A percentile compares a stretch with the other conserved stretches of the same genome.
Conservation (phyloP, 2,888 invertebrate genomes). For the Lasioglossum pauxillum region DNA sequence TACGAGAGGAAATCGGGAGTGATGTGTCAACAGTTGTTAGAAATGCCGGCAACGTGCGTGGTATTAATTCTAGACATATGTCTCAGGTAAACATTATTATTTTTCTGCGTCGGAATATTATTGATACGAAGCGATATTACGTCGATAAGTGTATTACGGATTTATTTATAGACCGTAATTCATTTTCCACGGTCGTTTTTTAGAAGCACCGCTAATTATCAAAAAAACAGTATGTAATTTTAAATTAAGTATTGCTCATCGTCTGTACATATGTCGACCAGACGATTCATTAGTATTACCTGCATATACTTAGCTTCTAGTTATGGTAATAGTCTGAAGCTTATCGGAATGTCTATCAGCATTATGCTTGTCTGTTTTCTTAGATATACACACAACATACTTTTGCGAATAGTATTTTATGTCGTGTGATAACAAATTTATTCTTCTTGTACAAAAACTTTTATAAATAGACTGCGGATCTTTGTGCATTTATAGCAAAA, state of each 20-base stretch:
- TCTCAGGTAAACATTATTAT: slow-evolving; percentile 77
- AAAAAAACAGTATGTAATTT: background rate
- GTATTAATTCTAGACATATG: slow-evolving; percentile 80
- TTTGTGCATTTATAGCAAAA: no score
- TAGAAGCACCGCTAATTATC: background rate
- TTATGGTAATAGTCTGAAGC: slow-evolving; percentile 16
- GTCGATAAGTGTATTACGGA: background rate
- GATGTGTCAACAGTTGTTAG: slow-evolving; percentile 87
- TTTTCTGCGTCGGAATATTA: background rate
- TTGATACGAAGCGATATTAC: slow-evolving; percentile 18
- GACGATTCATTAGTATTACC: slow-evolving; percentile 35
- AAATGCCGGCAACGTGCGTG: slow-evolving; percentile 80
- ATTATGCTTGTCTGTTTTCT: background rate
- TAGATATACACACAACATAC: background rate
- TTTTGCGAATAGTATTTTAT: background rate
- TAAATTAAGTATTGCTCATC: slow-evolving; percentile 5
- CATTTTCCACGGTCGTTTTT: slow-evolving; percentile 7
- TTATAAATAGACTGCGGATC: no score
- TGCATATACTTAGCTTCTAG: slow-evolving; percentile 6
- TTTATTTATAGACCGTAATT: slow-evolving; percentile 25
- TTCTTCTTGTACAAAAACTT: background rate
- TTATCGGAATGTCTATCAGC: background rate
- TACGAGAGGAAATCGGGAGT: slow-evolving; percentile 94
- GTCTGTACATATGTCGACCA: slow-evolving; percentile 32
- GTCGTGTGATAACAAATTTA: background rate